A percentile compares a stretch with the other conserved stretches of the same genome.
phyloP scores from a whole-genome alignment of 2,797 vertebrate genomes.

The Channallabes apus region DNA sequence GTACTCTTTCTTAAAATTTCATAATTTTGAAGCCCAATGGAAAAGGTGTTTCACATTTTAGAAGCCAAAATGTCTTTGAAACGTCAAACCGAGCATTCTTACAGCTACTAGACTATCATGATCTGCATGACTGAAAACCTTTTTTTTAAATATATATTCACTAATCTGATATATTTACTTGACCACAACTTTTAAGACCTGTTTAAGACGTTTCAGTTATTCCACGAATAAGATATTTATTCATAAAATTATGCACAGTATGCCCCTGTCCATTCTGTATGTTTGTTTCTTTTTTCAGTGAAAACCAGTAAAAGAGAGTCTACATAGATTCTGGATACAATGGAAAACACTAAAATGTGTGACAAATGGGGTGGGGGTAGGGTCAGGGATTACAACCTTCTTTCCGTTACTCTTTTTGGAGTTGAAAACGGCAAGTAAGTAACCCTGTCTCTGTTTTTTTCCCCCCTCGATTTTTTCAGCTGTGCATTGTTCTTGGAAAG shows the following conservation, averaged over 20 bases:
- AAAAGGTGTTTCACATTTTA: neutral
- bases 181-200: neutral
- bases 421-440: conserved; percentile 57
- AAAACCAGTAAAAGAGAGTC: conserved; percentile 22
- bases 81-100: neutral
- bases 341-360: conserved; percentile 33
- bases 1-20: neutral
- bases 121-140: neutral
- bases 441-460: conserved; percentile 79
- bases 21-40: too few relatives aligned
- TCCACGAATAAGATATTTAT: neutral
- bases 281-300: conserved; percentile 50
- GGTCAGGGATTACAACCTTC: conserved; percentile 26
- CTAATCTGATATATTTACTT: neutral
- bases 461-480: conserved; percentile 79
- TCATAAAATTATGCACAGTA: neutral
- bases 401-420: conserved; percentile 49
- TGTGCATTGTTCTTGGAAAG: conserved; percentile 91
- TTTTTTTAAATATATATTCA: neutral
- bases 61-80: neutral
- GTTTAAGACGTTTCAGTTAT: neutral
- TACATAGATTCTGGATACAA: conserved; percentile 17
- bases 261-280: conserved; percentile 45
- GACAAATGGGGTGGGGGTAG: neutral
- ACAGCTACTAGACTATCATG: neutral